Base-by-base conservation (phyloP, 2,113 vertebrate genomes). In the Terrapene triunguis region DNA sequence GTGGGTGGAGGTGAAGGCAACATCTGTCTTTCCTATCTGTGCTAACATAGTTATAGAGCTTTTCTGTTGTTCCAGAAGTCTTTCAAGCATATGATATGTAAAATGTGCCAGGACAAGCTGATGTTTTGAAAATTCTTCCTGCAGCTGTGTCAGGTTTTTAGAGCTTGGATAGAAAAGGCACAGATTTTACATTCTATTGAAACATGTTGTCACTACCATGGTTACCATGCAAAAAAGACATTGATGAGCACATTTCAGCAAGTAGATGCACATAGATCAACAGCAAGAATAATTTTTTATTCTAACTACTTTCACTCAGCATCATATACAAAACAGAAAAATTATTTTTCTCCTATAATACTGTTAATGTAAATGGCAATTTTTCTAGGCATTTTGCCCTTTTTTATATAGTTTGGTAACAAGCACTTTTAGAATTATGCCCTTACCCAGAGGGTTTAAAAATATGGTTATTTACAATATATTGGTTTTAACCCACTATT, bases 131-230 rank as follows among this genome's bases (percentile, higher is more conserved):
- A 92, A 38, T 89, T 91, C 74, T 89, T 97, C 88, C 69, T 95
- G 87, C 24, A 91, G 65, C 54, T 88, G 81, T 89, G 78, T 95
- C 88, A 95, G 94, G 88, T 92, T 96, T 97, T 88, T 88, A 90
- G 29, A 48, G 62, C 53, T 81, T 87, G 89, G 47, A 93, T 47
- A 94, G 62, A 95, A 51, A 38, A 94, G 44, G 87, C 83, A 93
- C 17, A 44, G 50, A 38, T 29, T 78, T 85, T 84, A 88, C 80
- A 55, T 27, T 44, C 82, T 86, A 76, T 47, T 86, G 83, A 98
- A 98, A 98, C 50, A 97, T 94, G 74, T 38, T 87, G 82, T 80
- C 80, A 83, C 69, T 95, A 90, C 84, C 93, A 89, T 82, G 90
- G 97, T 93, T 95, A 97, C 89, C 1, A 62, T 91, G 84, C 72